phyloP scores from a whole-genome alignment of 35 echinoderm and acorn worm species.

The Ptychodera flava region DNA sequence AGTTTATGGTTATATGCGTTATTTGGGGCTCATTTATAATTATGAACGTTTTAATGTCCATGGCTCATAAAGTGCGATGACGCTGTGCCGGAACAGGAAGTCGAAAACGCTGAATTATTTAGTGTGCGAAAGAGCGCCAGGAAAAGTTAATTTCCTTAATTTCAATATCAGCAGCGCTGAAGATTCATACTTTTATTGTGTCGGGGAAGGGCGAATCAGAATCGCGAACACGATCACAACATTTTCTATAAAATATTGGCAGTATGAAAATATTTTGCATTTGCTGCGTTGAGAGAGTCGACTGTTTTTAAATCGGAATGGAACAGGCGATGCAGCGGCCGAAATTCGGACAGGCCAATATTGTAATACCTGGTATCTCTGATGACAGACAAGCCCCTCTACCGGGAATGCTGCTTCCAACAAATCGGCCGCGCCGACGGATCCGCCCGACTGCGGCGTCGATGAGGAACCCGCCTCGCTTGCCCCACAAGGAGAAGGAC shows the following conservation, averaged over 20 bases:
- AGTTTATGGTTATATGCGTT: too few relatives aligned
- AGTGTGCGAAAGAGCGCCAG: not conserved
- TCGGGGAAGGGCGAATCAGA: too few relatives aligned
- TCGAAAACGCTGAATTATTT: not conserved
- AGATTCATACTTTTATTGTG: too few relatives aligned
- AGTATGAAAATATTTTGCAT: too few relatives aligned
- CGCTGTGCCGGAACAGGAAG: not conserved
- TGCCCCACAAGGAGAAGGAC: conserved; percentile 80
- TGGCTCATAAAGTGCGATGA: too few relatives aligned
- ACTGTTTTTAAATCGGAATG: too few relatives aligned
- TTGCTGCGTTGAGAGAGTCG: too few relatives aligned
- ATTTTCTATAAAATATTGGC: too few relatives aligned
- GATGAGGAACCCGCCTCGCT: not conserved
- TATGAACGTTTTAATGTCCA: too few relatives aligned
- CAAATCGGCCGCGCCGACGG: not conserved
- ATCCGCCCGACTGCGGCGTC: not conserved
- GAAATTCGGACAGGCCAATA: not conserved
- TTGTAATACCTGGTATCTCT: not conserved
- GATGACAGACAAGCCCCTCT: not conserved
- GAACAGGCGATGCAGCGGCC: not conserved
- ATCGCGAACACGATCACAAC: too few relatives aligned
- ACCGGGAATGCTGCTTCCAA: not conserved
- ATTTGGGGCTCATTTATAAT: too few relatives aligned
- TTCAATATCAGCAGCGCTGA: too few relatives aligned
- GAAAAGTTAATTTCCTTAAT: not conserved